Base-by-base conservation (phyloP, 2,888 invertebrate species). In the Pristionchus exspectatus region DNA sequence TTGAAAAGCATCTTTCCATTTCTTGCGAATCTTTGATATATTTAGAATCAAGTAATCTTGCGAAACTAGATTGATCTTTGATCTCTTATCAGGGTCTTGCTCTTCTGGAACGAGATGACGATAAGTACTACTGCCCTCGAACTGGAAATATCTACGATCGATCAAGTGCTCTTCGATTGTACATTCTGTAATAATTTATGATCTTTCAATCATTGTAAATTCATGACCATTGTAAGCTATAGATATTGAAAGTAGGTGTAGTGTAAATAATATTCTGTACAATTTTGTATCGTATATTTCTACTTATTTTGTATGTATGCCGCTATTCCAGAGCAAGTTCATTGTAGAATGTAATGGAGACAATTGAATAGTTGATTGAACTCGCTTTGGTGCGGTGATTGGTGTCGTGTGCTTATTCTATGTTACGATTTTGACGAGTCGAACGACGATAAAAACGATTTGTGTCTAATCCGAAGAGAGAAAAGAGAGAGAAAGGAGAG, bases 391-490 rank as follows among this genome's bases (percentile, higher is more conserved):
- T 59, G 59, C 59, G 59, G 33, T 21, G 12, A 33, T 7, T 77
- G 77, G 77, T 77, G 77, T 77, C 9, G 77, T 77, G 77, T 77
- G 77, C 44, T 21, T n/a, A 38, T 77, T 77, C 44, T 77, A 44
- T 77, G 77, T 50, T 44, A 50, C n/a, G 24, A 44, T 77, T 77
- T 74, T 44, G 33, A 16, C 33, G 30, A 38, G 38, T 77, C 30
- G 77, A 44, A 77, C 77, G 77, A 77, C 38, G 44, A 77, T 77
- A 77, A 77, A 77, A 44, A 50, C 44, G 72, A 72, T 72, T 72
- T 72, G 72, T 72, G 72, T 72, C 72, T 72, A 72, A 72, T n/a
- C 72, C 27, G 66, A n/a, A 27, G 33, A 72, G 38, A 77, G 77
- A 77, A 9, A 12, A n/a, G 9, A 50, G 77, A 44, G 77, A 77